Evolutionary conservation across 2,888 invertebrate genomes (phyloP), one percentile per base, ranked within the genome.

Genomic region (Cantharis nigra): DNA sequence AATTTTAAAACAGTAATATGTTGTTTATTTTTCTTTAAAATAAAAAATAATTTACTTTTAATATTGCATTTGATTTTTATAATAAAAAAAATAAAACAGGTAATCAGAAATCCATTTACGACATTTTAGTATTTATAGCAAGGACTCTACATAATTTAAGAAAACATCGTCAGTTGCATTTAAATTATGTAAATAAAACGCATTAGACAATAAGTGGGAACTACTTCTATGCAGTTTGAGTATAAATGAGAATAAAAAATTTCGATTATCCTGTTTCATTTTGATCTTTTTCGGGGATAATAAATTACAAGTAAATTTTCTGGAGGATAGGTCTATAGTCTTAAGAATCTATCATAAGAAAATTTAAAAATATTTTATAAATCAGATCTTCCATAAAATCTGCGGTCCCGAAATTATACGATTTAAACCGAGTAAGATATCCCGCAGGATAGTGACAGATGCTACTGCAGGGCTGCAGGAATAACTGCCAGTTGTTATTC

Each of bases 381-480:
- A 78, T 72, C 75, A 63, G 33, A 63, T 72, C 78, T 78, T 67
- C 65, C 72, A 78, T 78, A 75, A 78, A 78, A 75, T 75, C 69
- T 71, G 65, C 63, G 64, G 69, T 71, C 11, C 78, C 79, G 79
- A 79, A 71, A 71, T 70, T 67, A 49, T 33, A 69, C 79, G 79
- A 78, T 62, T 3, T 26, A 49, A 14, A 64, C 67, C 79, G 79
- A 79, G 16, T 30, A 28, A 20, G 72, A 76, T 79, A 76, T 79
- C 79, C 77, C 79, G 75, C 77, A 76, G 77, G 79, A 77, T 77
- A 75, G 75, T 75, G 79, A 79, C 79, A 77, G 79, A 79, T 77
- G 79, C 78, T 75, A 72, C 74, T 79, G 78, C 78, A 79, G 79
- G 75, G 77, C 72, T 77, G 75, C 77, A 78, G 79, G 79, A 79